Evolutionary conservation across 2,113 vertebrate genomes (phyloP).

Genomic region (Willisornis vidua): DNA sequence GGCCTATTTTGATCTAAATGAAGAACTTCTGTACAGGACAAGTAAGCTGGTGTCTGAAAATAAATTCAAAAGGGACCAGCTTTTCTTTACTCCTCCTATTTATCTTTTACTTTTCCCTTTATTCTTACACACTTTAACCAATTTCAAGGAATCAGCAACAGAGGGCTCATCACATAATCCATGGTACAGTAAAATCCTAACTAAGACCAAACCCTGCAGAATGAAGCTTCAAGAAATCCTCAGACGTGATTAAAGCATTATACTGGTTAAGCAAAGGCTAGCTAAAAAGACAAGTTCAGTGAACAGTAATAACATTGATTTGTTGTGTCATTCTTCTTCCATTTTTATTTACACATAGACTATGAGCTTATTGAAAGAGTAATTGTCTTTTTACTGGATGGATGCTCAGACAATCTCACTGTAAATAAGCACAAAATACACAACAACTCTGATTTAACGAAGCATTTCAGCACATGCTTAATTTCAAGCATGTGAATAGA

Average conservation of each 20-base stretch:
- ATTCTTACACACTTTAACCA: neutral
- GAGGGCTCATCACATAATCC: neutral
- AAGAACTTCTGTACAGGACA: neutral
- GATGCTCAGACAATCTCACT: neutral
- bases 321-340: neutral
- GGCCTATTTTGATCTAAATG: neutral
- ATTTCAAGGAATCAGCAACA: neutral
- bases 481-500: neutral
- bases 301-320: neutral
- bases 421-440: neutral
- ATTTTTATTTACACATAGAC: neutral
- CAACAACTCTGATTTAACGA: neutral
- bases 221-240: neutral
- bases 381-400: neutral
- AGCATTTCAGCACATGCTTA: conserved; percentile 2
- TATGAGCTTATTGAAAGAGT: neutral
- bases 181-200: neutral
- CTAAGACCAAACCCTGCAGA: neutral
- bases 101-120: neutral
- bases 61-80: neutral
- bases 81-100: neutral
- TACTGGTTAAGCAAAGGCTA: neutral
- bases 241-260: neutral
- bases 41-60: neutral
- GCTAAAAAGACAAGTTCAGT: neutral